phyloP scores from a whole-genome alignment of 1,140 invertebrate species.

The Brachionus paranguensis region DNA sequence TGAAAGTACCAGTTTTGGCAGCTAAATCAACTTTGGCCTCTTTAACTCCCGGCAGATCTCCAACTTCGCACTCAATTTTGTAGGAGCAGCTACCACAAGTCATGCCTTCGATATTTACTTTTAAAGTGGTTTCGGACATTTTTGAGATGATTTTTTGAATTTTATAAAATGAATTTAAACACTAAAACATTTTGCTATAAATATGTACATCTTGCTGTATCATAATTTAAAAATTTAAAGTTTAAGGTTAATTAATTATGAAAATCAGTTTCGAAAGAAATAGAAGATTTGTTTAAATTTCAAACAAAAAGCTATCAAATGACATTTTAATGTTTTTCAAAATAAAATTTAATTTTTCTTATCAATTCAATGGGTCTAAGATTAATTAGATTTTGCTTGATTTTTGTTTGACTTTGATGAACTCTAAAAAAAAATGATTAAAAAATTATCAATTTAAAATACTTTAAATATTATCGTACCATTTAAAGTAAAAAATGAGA shows the following conservation, averaged over 20 bases:
- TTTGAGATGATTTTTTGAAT: neutral
- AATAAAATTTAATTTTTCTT: neutral
- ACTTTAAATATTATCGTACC: too few relatives aligned
- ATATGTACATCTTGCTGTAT: neutral
- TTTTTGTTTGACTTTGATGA: too few relatives aligned
- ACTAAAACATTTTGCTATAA: neutral
- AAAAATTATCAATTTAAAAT: too few relatives aligned
- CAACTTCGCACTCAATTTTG: conserved; percentile 37
- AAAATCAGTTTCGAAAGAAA: neutral
- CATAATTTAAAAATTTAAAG: neutral
- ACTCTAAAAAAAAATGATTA: too few relatives aligned
- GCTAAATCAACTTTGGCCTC: conserved; percentile 33
- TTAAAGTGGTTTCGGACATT: conserved; percentile 30
- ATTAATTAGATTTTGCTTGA: neutral
- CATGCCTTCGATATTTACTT: conserved; percentile 19
- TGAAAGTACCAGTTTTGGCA: conserved; percentile 21
- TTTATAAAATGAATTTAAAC: neutral
- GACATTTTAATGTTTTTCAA: neutral
- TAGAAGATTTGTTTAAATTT: neutral
- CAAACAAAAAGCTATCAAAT: neutral
- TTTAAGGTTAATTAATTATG: conserved; percentile 5
- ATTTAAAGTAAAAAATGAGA: too few relatives aligned
- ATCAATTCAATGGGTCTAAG: neutral
- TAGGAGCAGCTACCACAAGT: conserved; percentile 16
- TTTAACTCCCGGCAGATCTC: conserved; percentile 13